Evolutionary conservation across 2,888 invertebrate genomes (phyloP).

Genomic region (Synergus japonicus): DNA sequence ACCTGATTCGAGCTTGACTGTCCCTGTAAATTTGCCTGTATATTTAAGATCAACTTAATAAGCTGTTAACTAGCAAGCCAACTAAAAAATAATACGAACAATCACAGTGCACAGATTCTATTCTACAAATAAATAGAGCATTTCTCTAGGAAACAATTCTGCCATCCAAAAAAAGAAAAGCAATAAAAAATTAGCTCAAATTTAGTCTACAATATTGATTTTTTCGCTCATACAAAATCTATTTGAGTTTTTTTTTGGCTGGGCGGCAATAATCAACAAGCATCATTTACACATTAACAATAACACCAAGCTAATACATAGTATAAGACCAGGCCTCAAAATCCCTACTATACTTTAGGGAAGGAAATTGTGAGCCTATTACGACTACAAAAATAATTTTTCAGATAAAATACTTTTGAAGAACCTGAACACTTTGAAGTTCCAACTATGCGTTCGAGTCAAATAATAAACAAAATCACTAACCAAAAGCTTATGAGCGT

Average conservation of each 20-base stretch:
- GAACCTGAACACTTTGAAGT: constrained; percentile 11
- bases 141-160: not conserved
- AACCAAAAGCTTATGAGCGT: constrained; percentile 68
- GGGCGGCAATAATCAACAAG: not conserved
- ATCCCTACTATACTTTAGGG: not conserved
- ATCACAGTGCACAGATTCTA: not conserved
- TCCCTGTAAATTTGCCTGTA: constrained; percentile 60
- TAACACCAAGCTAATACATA: not conserved
- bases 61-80: not conserved
- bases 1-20: constrained; percentile 71
- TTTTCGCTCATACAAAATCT: not conserved
- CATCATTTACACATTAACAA: not conserved
- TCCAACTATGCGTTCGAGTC: not conserved
- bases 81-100: constrained; percentile 13
- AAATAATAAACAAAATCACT: constrained; percentile 42
- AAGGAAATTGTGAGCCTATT: not conserved
- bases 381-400: not conserved
- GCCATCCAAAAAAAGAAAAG: not conserved
- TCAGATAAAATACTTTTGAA: not conserved
- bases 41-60: constrained; percentile 13
- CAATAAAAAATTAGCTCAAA: not conserved
- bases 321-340: not conserved
- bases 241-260: not conserved
- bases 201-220: not conserved
- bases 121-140: not conserved